phyloP scores from a whole-genome alignment of 2,113 vertebrate species.

The Bufo bufo region DNA sequence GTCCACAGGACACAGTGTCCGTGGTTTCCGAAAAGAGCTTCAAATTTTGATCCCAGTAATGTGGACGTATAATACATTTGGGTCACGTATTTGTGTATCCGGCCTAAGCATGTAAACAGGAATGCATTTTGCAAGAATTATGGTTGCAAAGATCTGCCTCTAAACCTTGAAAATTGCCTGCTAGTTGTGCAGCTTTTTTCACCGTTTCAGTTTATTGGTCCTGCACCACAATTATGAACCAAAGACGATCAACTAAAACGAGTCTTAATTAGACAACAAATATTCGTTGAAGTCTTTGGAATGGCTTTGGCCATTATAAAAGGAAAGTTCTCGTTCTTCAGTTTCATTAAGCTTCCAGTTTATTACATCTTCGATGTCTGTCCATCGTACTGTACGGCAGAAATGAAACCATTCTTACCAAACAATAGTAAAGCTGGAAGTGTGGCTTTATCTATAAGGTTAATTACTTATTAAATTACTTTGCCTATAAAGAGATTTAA shows the following conservation, averaged over 20 bases:
- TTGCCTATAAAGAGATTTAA: constrained; percentile 31
- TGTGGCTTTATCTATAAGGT: constrained; percentile 41
- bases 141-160: background rate
- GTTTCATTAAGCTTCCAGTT: constrained; percentile 33
- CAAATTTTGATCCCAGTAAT: no score
- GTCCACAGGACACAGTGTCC: no score
- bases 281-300: background rate
- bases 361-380: constrained; percentile 9
- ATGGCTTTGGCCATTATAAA: background rate
- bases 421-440: constrained; percentile 27
- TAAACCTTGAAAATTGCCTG: background rate
- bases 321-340: background rate
- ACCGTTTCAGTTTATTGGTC: background rate
- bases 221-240: no score
- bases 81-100: no score
- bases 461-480: constrained; percentile 53
- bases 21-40: no score
- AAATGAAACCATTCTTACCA: constrained; percentile 11
- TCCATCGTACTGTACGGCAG: background rate
- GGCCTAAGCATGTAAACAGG: no score
- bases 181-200: background rate
- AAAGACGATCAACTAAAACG: background rate
- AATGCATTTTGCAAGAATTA: background rate
- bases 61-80: no score
- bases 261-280: constrained; percentile 27